Evolutionary conservation across 2,888 invertebrate genomes (phyloP).

Genomic region (Eupithecia insigniata): DNA sequence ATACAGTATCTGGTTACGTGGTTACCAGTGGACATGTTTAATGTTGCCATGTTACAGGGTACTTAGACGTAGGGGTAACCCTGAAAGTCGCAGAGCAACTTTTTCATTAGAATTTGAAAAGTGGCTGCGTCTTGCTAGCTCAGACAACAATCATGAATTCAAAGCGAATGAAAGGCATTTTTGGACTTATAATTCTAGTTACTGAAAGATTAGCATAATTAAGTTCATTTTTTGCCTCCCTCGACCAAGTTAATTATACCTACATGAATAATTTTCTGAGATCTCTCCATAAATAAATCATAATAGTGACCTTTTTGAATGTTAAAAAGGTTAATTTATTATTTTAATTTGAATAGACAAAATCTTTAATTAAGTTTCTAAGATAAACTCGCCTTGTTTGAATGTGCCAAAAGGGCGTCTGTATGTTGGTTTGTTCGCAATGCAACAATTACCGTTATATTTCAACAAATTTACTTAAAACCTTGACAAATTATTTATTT

Average conservation of each 20-base stretch:
- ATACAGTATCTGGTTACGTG: no score
- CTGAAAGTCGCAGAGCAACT: not conserved
- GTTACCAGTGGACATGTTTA: no score
- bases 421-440: no score
- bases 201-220: conserved; percentile 51
- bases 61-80: not conserved
- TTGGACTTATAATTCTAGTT: conserved; percentile 44
- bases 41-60: no score
- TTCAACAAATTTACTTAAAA: no score
- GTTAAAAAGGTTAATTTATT: conserved; percentile 18
- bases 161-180: conserved; percentile 24
- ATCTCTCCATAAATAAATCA: conserved; percentile 16
- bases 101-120: not conserved
- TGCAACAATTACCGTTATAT: no score
- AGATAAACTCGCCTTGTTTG: not conserved
- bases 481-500: no score
- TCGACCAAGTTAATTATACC: conserved; percentile 13
- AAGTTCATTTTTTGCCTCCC: conserved; percentile 42
- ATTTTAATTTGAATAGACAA: conserved; percentile 17
- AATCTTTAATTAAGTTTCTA: conserved; percentile 17
- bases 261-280: conserved; percentile 25
- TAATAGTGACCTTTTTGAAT: conserved; percentile 16
- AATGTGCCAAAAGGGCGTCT: not conserved
- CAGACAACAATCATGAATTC: conserved; percentile 27
- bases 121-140: not conserved